phyloP scores from a whole-genome alignment of 2,797 vertebrate genomes.

The Alcedo quadribrachys region DNA sequence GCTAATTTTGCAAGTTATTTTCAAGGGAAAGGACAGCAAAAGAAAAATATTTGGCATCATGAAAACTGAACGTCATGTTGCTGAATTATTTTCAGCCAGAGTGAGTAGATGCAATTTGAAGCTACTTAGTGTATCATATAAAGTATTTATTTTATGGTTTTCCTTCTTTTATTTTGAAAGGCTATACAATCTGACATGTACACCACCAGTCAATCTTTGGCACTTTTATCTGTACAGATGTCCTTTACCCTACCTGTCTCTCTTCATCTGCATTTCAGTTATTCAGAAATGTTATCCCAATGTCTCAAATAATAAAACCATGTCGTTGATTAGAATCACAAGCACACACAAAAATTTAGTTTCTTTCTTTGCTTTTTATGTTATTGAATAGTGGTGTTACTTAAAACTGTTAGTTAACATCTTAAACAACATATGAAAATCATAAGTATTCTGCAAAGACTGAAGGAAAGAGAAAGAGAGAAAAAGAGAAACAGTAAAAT shows the following conservation, averaged over 20 bases:
- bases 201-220: background rate
- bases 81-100: background rate
- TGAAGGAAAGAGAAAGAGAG: slow-evolving; percentile 23
- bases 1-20: background rate
- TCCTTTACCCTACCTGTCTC: slow-evolving; percentile 20
- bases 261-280: slow-evolving; percentile 2
- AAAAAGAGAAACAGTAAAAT: slow-evolving; percentile 45
- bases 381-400: background rate
- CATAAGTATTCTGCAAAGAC: slow-evolving; percentile 39
- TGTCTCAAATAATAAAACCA: background rate
- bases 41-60: background rate
- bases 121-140: background rate
- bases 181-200: background rate
- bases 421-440: slow-evolving; percentile 23
- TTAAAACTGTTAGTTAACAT: slow-evolving; percentile 27
- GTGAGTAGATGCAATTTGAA: background rate
- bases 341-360: background rate
- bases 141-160: background rate
- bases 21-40: background rate
- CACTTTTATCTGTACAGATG: background rate
- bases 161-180: background rate
- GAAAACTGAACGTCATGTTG: background rate
- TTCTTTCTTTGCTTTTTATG: background rate
- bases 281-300: background rate
- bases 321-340: background rate